phyloP scores from a whole-genome alignment of 2,797 vertebrate species.

The Enoplosus armatus region DNA sequence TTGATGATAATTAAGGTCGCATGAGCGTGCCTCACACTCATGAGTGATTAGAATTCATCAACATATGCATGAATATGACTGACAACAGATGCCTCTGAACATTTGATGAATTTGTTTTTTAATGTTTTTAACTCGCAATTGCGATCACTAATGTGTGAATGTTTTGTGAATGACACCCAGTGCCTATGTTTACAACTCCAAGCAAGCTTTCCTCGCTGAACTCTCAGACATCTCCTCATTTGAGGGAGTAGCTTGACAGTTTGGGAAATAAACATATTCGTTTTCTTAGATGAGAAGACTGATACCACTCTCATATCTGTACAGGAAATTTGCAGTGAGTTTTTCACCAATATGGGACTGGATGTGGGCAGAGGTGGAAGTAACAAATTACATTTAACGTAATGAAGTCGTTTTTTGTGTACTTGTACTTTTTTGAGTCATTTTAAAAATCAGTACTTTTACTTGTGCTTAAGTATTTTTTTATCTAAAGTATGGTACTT shows the following conservation, averaged over 20 bases:
- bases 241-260: background rate
- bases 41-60: slow-evolving; percentile 46
- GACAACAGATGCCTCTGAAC: slow-evolving; percentile 43
- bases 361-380: background rate
- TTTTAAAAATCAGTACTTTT: too few relatives aligned
- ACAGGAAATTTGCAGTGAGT: background rate
- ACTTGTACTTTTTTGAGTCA: too few relatives aligned
- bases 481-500: too few relatives aligned
- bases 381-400: too few relatives aligned
- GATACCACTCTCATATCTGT: background rate
- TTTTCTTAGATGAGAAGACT: background rate
- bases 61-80: slow-evolving; percentile 33
- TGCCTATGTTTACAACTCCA: background rate
- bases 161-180: slow-evolving; percentile 2
- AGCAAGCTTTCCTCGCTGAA: background rate
- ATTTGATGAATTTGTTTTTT: slow-evolving; percentile 32
- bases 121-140: slow-evolving; percentile 41
- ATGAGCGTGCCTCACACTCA: slow-evolving; percentile 30
- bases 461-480: too few relatives aligned
- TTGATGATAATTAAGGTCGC: slow-evolving; percentile 33
- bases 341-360: slow-evolving; percentile 1
- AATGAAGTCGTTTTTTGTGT: too few relatives aligned
- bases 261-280: background rate
- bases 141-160: slow-evolving; percentile 12
- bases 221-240: background rate